phyloP scores from a whole-genome alignment of 2,797 vertebrate species.

The Enteromius afrohamiltoni region DNA sequence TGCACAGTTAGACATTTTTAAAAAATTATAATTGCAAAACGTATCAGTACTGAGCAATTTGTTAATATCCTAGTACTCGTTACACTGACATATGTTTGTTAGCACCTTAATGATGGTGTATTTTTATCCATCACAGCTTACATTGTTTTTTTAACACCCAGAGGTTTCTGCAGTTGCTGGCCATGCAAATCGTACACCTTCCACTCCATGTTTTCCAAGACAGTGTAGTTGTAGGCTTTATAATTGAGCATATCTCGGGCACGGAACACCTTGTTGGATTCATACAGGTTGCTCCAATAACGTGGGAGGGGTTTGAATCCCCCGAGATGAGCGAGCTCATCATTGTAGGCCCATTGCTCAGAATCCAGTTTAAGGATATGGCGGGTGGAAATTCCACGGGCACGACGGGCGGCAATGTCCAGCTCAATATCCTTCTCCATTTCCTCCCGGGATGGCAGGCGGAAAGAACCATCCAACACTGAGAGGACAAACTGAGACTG shows the following conservation, averaged over 20 bases:
- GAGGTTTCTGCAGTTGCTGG: constrained; percentile 59
- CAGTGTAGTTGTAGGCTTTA: constrained; percentile 62
- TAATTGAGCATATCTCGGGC: constrained; percentile 65
- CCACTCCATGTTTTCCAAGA: constrained; percentile 65
- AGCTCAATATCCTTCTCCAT: constrained; percentile 67
- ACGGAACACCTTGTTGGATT: constrained; percentile 66
- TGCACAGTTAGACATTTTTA: neutral
- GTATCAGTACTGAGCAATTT: neutral
- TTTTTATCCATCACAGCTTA: constrained; percentile 21
- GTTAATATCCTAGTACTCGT: neutral
- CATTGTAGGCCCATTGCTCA: constrained; percentile 72
- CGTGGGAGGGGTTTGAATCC: constrained; percentile 66
- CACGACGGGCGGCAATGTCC: constrained; percentile 57
- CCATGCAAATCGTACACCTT: constrained; percentile 58
- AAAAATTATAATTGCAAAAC: neutral
- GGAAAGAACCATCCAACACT: constrained; percentile 68
- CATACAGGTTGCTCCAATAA: constrained; percentile 65
- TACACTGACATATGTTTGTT: constrained; percentile 2
- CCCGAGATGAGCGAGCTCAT: constrained; percentile 64
- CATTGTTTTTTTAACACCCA: constrained; percentile 44
- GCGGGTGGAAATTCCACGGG: constrained; percentile 60
- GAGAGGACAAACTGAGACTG: constrained; percentile 70
- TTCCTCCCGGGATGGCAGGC: constrained; percentile 63
- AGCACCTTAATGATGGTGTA: neutral
- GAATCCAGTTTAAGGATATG: constrained; percentile 69